Evolutionary conservation across 1,140 invertebrate genomes (phyloP), one percentile per base, ranked within the genome.

Genomic region (Drosophila sp.): DNA sequence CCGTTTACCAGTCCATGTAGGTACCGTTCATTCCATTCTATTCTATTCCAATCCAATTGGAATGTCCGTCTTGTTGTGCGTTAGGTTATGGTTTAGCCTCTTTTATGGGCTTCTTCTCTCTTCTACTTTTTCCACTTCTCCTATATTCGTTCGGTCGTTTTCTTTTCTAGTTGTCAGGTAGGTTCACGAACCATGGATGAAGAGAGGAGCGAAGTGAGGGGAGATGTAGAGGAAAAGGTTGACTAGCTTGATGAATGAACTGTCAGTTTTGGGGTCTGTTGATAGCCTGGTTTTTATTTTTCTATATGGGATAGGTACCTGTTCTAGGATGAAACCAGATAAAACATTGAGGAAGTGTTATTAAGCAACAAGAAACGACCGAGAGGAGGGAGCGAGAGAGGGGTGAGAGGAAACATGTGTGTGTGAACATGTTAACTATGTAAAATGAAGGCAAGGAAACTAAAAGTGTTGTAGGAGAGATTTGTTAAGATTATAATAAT

Each of bases 21-120:
- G 33, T 66, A 70, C 75, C 67, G 75, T 77, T 77, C 30, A 30
- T 30, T 30, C 30, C 30, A 3, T 30, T 30, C 3, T 38, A 38
- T 38, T 10, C 72, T 70, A 77, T 77, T 77, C 75, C 32, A 60
- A 77, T 70, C 76, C 50, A 65, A 78, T 78, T 78, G 74, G 74
- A 64, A 4, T 56, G 40, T 71, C 58, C 55, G 33, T 29, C 35
- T 66, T 5, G 41, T 61, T 71, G 75, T 78, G 75, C 68, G 74
- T 77, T 67, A 78, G 74, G 76, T 78, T 78, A 78, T 78, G 76
- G 76, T 78, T 70, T 38, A 27, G 60, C 11, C 25, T 60, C 58
- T 38, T 35, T 41, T 40, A 40, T 40, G 33, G 23, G 58, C 17
- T 30, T 29, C 29, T 60, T 40, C 25, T 27, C 23, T 47, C 44